Evolutionary conservation across 2,888 invertebrate genomes (phyloP).

Genomic region (Psylliodes chrysocephalus): DNA sequence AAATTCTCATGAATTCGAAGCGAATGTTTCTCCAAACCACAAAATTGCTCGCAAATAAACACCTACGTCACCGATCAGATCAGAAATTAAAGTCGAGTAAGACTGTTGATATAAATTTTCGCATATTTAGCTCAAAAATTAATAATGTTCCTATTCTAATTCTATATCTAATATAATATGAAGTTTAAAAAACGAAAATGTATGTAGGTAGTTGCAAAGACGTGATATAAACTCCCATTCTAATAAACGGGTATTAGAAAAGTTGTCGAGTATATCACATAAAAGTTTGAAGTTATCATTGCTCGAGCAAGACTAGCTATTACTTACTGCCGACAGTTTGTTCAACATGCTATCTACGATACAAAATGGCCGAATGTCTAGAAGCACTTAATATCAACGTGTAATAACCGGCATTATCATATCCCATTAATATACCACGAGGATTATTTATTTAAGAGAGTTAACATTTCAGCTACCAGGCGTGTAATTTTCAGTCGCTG

Average conservation of each 20-base stretch:
- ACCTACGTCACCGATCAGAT: too few relatives aligned
- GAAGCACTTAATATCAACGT: slow-evolving; percentile 50
- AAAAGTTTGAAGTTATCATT: slow-evolving; percentile 51
- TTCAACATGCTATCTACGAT: slow-evolving; percentile 56
- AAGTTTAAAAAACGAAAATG: too few relatives aligned
- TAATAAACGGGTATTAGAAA: slow-evolving; percentile 33
- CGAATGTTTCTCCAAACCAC: too few relatives aligned
- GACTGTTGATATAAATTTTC: too few relatives aligned
- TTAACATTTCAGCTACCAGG: slow-evolving; percentile 52
- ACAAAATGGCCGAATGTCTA: slow-evolving; percentile 58
- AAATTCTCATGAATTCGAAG: too few relatives aligned
- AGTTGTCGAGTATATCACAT: slow-evolving; percentile 43
- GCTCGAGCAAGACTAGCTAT: slow-evolving; percentile 52
- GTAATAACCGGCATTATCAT: slow-evolving; percentile 58
- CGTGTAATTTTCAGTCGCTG: slow-evolving; percentile 43
- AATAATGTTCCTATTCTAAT: too few relatives aligned
- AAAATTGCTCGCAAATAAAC: too few relatives aligned
- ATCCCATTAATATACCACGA: slow-evolving; percentile 55
- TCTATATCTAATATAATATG: too few relatives aligned
- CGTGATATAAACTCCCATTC: too few relatives aligned
- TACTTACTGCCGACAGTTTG: slow-evolving; percentile 52
- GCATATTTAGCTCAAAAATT: too few relatives aligned
- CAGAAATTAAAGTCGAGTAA: too few relatives aligned
- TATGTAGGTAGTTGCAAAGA: too few relatives aligned
- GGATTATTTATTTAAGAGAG: slow-evolving; percentile 58